Conservation (phyloP, 2,113 vertebrate species). For the Tricholaema leucomelas region DNA sequence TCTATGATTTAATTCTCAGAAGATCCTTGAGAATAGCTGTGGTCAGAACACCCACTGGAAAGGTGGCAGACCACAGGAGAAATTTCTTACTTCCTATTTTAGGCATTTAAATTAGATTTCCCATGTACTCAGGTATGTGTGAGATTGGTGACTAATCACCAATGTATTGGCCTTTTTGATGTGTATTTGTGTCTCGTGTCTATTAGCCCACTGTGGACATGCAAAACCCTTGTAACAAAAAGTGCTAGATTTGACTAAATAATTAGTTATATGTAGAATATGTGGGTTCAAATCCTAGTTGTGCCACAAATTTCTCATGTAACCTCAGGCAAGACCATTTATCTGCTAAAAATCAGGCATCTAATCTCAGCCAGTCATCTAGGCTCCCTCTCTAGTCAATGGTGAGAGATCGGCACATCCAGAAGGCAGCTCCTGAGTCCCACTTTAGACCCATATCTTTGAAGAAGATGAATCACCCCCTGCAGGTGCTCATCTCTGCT, state of each 20-base stretch:
- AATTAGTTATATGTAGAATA: not conserved
- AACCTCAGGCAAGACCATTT: slow-evolving; percentile 48
- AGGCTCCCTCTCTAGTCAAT: slow-evolving; percentile 53
- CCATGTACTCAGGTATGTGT: not conserved
- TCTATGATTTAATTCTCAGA: not conserved
- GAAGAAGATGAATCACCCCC: slow-evolving; percentile 66
- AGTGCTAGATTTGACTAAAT: not conserved
- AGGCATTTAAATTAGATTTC: not conserved
- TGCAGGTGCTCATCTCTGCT: slow-evolving; percentile 31
- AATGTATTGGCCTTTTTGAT: not conserved
- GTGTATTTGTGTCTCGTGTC: not conserved
- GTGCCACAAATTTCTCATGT: slow-evolving; percentile 12
- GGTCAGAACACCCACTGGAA: not conserved
- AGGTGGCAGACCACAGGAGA: not conserved
- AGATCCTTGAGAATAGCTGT: not conserved
- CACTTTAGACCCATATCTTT: slow-evolving; percentile 22
- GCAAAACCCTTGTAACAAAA: not conserved
- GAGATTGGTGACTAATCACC: not conserved
- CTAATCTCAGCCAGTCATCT: slow-evolving; percentile 70
- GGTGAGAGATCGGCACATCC: slow-evolving; percentile 47
- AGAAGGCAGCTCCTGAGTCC: slow-evolving; percentile 14
- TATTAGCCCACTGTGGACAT: not conserved
- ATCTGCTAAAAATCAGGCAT: slow-evolving; percentile 56
- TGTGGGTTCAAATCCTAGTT: not conserved
- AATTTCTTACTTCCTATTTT: not conserved